Base-by-base conservation (phyloP, 2,113 vertebrate genomes). In the Heterocephalus glaber region DNA sequence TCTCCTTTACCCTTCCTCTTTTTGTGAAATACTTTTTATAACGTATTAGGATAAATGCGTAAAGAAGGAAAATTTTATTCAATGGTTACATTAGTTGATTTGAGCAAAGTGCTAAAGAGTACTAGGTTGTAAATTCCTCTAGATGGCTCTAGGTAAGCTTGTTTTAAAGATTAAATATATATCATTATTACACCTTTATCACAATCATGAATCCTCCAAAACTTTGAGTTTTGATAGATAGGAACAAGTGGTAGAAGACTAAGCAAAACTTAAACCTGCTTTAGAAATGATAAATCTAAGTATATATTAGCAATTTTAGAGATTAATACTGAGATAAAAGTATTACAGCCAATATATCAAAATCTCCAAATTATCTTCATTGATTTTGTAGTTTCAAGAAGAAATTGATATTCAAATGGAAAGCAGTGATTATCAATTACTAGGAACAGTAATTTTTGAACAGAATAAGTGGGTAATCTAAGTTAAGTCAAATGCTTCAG, bases 61-160 rank as follows among this genome's bases (percentile, higher is more conserved):
- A 11, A 56, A 8, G 30, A 85, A 85, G 54, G n/a, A 90, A 52
- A 54, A 61, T 33, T 54, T 60, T 86, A 41, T 82, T 92, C 35
- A 91, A n/a, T 88, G 13, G n/a, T 68, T 87, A 54, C 44, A 56
- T 94, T 63, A 72, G 11, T 60, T 84, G n/a, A 65, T n/a, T 89
- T 65, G 26, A 85, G 41, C 30, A 90, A 86, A 20, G 16, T 70
- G 13, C 6, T 81, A 81, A 84, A 89, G 65, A 72, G 30, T 9
- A 30, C 24, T 82, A 35, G 13, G 17, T 35, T 52, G 1, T 13
- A n/a, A 56, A 4, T 60, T 52, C 41, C 49, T 60, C 5, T 80
- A 17, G 8, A 49, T 58, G 49, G 12, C 3, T 61, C 38, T 33
- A 61, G 35, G 44, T 86, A 86, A 70, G n/a, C 47, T 77, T 95